Evolutionary conservation across 2,888 invertebrate species (phyloP), one percentile per base, ranked within the genome.

Genomic region (Orthosia gothica): DNA sequence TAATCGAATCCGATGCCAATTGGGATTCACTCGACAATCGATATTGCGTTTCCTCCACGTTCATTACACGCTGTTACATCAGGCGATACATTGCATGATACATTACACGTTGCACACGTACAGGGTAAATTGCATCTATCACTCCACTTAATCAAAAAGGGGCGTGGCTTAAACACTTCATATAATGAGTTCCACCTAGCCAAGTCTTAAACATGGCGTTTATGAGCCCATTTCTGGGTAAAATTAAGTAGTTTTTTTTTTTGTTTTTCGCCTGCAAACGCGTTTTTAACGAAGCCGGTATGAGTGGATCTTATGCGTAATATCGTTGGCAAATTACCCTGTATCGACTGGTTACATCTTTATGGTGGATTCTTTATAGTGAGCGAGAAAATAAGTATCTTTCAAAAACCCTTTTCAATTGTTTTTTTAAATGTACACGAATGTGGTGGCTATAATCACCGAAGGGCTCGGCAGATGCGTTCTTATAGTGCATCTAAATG

Each of bases 301-400:
- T 52, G 81, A 65, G 55, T 49, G 76, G 86, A 86, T 88, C 90
- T 90, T 89, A 86, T 71, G 72, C 88, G 81, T 85, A 86, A 86
- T 87, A 89, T 89, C 82, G 81, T 82, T 74, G 76, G 88, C 85
- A 91, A 93, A 93, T 93, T 92, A 87, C 90, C 89, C 69, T 70
- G 81, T 91, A 93, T 93, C 93, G 88, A 87, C 88, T 73, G 54
- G 85, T 88, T 89, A 89, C 89, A 92, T 92, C 91, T 93, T 89
- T 85, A 90, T 90, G 87, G 5, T 57, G 49, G 16, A 57, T 40
- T 26, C 12, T 91, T 93, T 92, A 91, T 50, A 90, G 9, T 9
- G 0, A 1, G 67, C 87, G 67, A 18, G 11, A 32, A 23, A 40
- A 20, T 20, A 23, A n/a, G 2, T 0, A 1, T 18, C 2, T 18